Percentiles rank a stretch among this genome's conserved stretches.
These are phyloP conservation scores for Alcis repandata DNA, from an alignment of 2,888 invertebrate species.

Conservation along the genomic window DNA sequence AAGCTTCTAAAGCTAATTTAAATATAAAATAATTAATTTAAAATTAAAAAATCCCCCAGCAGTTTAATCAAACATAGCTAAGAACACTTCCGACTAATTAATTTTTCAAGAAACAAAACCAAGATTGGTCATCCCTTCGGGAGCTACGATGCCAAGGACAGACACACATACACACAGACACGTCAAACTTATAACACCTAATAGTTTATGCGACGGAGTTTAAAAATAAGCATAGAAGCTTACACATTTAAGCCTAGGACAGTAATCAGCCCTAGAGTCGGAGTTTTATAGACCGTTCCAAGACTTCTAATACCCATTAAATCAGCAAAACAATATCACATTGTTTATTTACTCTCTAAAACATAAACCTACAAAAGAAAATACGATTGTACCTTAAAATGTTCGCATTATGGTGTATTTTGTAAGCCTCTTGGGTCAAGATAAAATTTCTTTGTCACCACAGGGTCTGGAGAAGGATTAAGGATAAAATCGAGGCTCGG, in stretches of 20 bases:
- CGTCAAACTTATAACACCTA: too few species aligned
- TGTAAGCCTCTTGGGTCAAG: constrained; percentile 36
- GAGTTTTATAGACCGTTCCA: neutral
- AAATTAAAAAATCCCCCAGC: too few species aligned
- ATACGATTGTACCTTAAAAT: constrained; percentile 25
- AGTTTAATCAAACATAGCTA: too few species aligned
- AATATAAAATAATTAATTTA: too few species aligned
- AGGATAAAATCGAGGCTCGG: constrained; percentile 29
- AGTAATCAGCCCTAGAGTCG: too few species aligned
- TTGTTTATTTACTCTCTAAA: constrained; percentile 7
- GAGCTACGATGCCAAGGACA: too few species aligned
- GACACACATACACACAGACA: too few species aligned
- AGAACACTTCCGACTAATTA: too few species aligned
- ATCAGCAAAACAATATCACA: neutral
- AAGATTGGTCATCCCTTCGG: too few species aligned
- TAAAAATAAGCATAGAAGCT: neutral
- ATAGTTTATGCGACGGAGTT: too few species aligned
- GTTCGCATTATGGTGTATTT: constrained; percentile 27
- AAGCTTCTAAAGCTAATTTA: too few species aligned
- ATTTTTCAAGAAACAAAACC: too few species aligned
- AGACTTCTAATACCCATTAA: neutral
- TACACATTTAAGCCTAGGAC: neutral
- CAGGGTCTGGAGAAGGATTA: constrained; percentile 33
- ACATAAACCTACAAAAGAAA: constrained; percentile 24
- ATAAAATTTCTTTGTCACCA: constrained; percentile 37